Conservation (phyloP, 2,888 invertebrate species). For the Branchipolynoe longqiensis region DNA sequence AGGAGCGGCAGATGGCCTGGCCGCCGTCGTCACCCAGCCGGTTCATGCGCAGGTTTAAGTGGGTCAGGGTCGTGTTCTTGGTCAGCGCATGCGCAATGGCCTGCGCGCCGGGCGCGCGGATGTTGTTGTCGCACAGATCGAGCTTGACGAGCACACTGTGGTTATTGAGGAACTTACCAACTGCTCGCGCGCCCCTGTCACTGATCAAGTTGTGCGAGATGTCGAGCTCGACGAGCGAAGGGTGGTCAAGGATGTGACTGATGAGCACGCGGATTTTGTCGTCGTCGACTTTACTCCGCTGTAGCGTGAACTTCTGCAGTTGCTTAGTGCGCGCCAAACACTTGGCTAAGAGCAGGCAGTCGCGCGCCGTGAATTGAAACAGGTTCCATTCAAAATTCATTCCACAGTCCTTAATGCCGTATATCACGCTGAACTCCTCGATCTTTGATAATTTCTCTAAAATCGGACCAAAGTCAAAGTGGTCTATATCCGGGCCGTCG, state of each 20-base stretch:
- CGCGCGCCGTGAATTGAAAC: constrained; percentile 82
- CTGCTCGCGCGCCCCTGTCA: constrained; percentile 81
- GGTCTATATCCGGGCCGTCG: constrained; percentile 80
- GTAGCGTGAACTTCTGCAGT: constrained; percentile 78
- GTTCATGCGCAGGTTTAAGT: constrained; percentile 79
- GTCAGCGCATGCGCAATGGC: constrained; percentile 82
- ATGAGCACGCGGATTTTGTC: constrained; percentile 81
- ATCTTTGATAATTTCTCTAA: constrained; percentile 77
- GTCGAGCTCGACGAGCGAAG: constrained; percentile 79
- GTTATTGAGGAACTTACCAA: constrained; percentile 82
- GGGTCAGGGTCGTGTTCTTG: constrained; percentile 78
- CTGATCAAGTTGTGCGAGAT: constrained; percentile 81
- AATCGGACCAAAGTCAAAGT: constrained; percentile 81
- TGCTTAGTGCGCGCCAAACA: constrained; percentile 79
- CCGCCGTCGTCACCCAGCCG: constrained; percentile 82
- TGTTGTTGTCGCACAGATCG: constrained; percentile 77
- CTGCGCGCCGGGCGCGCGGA: constrained; percentile 80
- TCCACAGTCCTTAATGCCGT: constrained; percentile 82
- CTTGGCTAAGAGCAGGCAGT: constrained; percentile 81
- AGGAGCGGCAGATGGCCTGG: constrained; percentile 79
- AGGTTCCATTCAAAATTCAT: constrained; percentile 83
- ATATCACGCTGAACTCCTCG: constrained; percentile 80
- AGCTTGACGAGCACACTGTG: constrained; percentile 78
- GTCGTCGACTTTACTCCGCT: constrained; percentile 81
- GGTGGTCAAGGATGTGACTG: constrained; percentile 81